phyloP scores from a whole-genome alignment of 2,113 vertebrate species.

The Pica pica region DNA sequence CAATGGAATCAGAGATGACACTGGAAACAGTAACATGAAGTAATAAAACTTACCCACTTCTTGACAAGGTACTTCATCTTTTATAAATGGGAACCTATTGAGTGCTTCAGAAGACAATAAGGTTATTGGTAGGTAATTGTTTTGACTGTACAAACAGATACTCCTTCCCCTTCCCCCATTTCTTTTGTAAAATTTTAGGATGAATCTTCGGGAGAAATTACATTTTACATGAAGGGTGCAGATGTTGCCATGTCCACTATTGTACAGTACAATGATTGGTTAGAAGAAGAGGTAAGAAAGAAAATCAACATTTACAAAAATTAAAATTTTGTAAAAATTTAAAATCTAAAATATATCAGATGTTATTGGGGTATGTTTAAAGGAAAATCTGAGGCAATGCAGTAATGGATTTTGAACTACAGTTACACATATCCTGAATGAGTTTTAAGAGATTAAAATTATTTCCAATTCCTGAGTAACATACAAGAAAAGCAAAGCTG shows the following conservation, averaged over 20 bases:
- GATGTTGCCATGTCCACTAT: slow-evolving; percentile 94
- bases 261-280: slow-evolving; percentile 97
- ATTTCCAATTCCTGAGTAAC: neutral
- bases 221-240: slow-evolving; percentile 97
- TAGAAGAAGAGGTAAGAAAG: slow-evolving; percentile 91
- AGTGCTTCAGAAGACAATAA: neutral
- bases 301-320: neutral
- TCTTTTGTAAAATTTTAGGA: slow-evolving; percentile 73
- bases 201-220: slow-evolving; percentile 91
- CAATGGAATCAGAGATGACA: neutral
- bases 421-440: neutral
- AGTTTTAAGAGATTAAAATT: neutral
- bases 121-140: neutral
- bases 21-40: neutral
- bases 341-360: neutral
- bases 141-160: neutral
- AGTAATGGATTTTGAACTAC: neutral
- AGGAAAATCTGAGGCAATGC: neutral
- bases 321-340: neutral
- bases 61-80: neutral
- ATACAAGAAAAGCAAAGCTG: neutral
- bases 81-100: neutral
- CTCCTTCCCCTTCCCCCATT: accelerated
- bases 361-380: neutral
- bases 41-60: neutral